Evolutionary conservation across 1,140 invertebrate species (phyloP).

Genomic region (Gonatopus flavifemur): DNA sequence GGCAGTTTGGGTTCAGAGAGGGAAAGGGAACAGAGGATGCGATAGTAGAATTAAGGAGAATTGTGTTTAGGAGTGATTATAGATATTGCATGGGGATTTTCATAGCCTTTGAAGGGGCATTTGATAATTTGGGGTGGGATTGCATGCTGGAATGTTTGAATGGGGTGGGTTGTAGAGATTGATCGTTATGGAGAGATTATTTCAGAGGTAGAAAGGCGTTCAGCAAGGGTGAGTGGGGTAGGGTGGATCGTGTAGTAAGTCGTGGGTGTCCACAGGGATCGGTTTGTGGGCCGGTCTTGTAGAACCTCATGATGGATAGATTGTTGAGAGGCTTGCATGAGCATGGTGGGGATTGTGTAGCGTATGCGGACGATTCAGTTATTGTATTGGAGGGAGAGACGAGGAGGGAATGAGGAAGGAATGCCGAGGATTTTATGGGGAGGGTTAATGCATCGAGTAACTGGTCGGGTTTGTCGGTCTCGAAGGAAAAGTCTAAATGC

Average conservation of each 20-base stretch:
- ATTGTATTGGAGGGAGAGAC: no score
- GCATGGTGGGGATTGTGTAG: no score
- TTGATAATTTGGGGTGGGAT: conserved; percentile 36
- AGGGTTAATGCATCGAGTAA: no score
- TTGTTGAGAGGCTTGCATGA: no score
- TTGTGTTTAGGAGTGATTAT: not conserved
- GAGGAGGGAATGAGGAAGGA: no score
- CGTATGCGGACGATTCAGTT: no score
- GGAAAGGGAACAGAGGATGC: conserved; percentile 5
- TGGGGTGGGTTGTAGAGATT: conserved; percentile 7
- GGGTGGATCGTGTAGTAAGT: conserved; percentile 17
- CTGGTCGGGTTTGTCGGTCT: no score
- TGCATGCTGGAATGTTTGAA: conserved; percentile 8
- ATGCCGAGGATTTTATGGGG: no score
- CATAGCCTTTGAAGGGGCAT: conserved; percentile 38
- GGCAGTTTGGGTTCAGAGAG: conserved; percentile 1
- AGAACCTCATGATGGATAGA: no score
- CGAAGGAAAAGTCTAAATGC: no score
- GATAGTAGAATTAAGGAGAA: not conserved
- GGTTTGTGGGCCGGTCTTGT: conserved; percentile 41
- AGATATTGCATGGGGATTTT: conserved; percentile 6
- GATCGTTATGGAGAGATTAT: not conserved
- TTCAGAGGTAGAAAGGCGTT: not conserved
- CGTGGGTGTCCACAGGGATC: conserved; percentile 52
- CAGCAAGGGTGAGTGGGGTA: not conserved